Conservation (phyloP, 2,888 invertebrate species). For the Melanargia galathea region DNA sequence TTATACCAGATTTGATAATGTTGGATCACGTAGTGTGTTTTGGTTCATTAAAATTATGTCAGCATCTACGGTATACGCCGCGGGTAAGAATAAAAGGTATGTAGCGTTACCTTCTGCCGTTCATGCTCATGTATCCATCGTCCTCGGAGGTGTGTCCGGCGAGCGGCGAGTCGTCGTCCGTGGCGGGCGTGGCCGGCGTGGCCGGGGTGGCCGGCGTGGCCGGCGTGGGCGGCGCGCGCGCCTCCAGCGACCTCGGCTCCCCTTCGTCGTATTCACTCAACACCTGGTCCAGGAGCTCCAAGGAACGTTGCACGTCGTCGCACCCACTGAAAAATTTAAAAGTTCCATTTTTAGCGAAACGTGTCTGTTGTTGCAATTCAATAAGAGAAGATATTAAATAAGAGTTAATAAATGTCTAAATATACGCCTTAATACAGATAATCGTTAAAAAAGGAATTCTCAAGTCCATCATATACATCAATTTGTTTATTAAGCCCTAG, state of each 20-base stretch:
- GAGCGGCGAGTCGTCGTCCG: conserved; percentile 88
- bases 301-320: conserved; percentile 93
- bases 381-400: too few relatives aligned
- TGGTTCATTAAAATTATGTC: too few relatives aligned
- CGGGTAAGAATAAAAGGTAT: too few relatives aligned
- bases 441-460: too few relatives aligned
- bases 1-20: too few relatives aligned
- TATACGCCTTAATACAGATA: too few relatives aligned
- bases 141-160: conserved; percentile 93
- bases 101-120: conserved; percentile 87
- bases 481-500: too few relatives aligned
- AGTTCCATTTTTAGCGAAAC: background rate
- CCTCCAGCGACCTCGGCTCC: conserved; percentile 78
- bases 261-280: conserved; percentile 95
- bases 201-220: conserved; percentile 81
- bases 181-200: conserved; percentile 81
- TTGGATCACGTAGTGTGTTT: too few relatives aligned
- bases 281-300: conserved; percentile 94
- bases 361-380: background rate
- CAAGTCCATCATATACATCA: too few relatives aligned
- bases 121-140: conserved; percentile 96
- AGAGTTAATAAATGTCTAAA: too few relatives aligned
- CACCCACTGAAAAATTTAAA: conserved; percentile 82
- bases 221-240: conserved; percentile 70
- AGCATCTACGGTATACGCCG: too few relatives aligned